A percentile compares a stretch with the other conserved stretches of the same genome.
phyloP scores from a whole-genome alignment of 2,113 vertebrate species.

The Brienomyrus longianalis region DNA sequence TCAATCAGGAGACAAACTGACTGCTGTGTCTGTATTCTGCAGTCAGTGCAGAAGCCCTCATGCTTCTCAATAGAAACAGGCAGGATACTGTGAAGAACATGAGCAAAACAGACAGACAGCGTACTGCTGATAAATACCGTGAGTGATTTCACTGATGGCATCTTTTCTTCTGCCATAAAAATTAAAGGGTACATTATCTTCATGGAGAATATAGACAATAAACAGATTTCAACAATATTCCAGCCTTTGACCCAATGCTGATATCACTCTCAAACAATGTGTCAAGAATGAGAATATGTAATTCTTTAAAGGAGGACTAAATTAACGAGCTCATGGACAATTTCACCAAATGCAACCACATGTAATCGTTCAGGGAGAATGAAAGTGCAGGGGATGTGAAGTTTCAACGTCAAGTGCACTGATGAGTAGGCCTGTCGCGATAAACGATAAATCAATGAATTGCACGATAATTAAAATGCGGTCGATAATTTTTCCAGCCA shows the following conservation, averaged over 20 bases:
- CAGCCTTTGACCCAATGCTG: background rate
- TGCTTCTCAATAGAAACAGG: background rate
- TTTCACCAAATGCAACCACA: background rate
- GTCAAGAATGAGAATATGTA: background rate
- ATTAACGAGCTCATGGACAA: background rate
- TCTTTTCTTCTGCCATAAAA: background rate
- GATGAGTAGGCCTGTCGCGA: background rate
- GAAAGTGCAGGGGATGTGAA: background rate
- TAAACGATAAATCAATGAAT: too few species aligned
- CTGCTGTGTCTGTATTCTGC: background rate
- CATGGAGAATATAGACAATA: background rate
- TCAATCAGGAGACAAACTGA: background rate
- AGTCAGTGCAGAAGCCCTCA: background rate
- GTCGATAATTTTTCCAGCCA: too few species aligned
- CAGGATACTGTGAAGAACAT: background rate
- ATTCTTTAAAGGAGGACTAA: background rate
- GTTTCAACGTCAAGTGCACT: background rate
- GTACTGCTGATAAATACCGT: background rate
- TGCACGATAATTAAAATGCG: too few species aligned
- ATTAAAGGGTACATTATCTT: background rate
- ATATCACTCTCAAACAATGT: background rate
- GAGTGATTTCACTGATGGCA: background rate
- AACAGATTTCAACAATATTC: background rate
- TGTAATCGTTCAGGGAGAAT: background rate
- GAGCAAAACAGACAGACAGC: background rate